These are phyloP conservation scores for Antheraea mylitta DNA, from an alignment of 1,140 invertebrate genomes.

Conservation along the genomic window DNA sequence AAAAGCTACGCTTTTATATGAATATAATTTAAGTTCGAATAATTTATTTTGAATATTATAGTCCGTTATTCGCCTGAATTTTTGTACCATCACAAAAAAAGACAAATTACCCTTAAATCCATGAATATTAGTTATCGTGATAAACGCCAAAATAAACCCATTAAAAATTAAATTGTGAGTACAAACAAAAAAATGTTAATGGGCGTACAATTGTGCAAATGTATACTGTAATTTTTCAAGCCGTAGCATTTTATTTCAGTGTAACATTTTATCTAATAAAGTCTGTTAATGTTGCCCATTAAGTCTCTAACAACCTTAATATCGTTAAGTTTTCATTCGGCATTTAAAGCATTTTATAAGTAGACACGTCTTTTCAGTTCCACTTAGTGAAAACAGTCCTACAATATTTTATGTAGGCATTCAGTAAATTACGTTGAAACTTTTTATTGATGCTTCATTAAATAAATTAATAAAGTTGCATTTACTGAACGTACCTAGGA, in stretches of 20 bases:
- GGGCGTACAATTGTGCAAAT: background rate
- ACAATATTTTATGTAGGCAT: background rate
- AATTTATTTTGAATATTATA: background rate
- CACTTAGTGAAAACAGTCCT: background rate
- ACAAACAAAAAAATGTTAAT: background rate
- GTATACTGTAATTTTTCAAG: background rate
- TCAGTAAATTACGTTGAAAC: background rate
- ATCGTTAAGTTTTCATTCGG: background rate
- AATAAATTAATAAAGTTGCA: background rate
- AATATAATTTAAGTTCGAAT: background rate
- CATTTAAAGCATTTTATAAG: background rate
- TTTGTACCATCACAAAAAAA: background rate
- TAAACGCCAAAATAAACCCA: no score
- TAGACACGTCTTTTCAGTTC: background rate
- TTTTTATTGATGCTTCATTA: background rate
- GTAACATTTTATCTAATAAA: background rate
- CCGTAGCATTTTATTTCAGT: background rate
- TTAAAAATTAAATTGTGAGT: background rate
- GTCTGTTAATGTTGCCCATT: background rate
- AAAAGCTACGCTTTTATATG: conserved; percentile 2
- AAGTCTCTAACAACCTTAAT: background rate
- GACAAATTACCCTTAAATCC: no score
- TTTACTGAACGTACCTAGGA: no score
- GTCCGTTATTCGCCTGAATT: background rate
- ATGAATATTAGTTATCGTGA: background rate